These are phyloP conservation scores for Noctua janthe DNA, from an alignment of 2,888 invertebrate genomes.

Conservation along the genomic window DNA sequence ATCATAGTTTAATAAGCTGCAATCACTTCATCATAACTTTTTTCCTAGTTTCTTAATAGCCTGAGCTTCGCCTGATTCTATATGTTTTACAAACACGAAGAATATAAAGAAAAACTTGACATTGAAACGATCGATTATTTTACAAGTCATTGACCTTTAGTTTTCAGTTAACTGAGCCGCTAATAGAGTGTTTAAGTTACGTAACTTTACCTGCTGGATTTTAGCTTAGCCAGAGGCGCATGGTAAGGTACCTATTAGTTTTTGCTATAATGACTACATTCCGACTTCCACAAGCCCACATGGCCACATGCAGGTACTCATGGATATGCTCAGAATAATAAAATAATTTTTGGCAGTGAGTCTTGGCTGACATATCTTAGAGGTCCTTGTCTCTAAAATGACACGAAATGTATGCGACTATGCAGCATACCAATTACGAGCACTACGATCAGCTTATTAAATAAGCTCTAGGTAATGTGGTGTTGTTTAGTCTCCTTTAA, in stretches of 20 bases:
- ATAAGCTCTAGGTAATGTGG: background rate
- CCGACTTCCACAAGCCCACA: too few relatives aligned
- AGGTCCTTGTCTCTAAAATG: background rate
- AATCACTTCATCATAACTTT: background rate
- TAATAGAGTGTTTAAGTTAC: constrained; percentile 9
- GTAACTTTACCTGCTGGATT: background rate
- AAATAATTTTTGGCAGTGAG: constrained; percentile 17
- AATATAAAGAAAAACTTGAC: constrained; percentile 25
- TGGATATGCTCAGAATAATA: too few relatives aligned
- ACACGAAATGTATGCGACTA: background rate
- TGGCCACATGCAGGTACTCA: too few relatives aligned
- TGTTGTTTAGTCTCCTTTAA: background rate
- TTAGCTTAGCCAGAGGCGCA: too few relatives aligned
- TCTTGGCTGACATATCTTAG: constrained; percentile 1
- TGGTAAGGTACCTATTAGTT: too few relatives aligned
- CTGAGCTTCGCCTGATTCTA: background rate
- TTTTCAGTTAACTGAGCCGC: constrained; percentile 25
- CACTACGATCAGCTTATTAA: background rate
- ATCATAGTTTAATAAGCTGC: background rate
- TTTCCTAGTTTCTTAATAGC: background rate
- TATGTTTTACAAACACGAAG: background rate
- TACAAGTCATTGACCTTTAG: constrained; percentile 25
- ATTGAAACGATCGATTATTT: constrained; percentile 39
- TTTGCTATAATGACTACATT: too few relatives aligned
- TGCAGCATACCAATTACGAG: background rate